Percentiles rank a stretch among this genome's conserved stretches.
Evolutionary conservation across 2,113 vertebrate species (phyloP).

Genomic region (Epinephelus fuscoguttatus): DNA sequence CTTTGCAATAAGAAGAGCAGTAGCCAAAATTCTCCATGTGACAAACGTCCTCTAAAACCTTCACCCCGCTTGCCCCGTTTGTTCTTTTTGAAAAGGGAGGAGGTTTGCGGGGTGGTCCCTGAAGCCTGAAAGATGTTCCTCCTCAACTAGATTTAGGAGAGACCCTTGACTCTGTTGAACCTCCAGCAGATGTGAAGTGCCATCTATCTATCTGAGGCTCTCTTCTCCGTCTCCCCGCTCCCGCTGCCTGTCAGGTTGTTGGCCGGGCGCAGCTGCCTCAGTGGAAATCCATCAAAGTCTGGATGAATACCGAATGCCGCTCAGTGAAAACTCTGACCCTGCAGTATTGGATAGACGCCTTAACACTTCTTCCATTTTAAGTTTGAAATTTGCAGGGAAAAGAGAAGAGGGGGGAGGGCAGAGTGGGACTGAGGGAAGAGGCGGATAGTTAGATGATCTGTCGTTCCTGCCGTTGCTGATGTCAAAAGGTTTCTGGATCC

Average conservation of each 20-base stretch:
- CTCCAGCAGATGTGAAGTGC: conserved; percentile 80
- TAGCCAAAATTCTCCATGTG: conserved; percentile 60
- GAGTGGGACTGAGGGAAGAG: background rate
- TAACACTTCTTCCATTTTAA: conserved; percentile 53
- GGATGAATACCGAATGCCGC: conserved; percentile 68
- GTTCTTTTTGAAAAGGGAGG: conserved; percentile 69
- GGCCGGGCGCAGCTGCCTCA: conserved; percentile 76
- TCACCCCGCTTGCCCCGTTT: conserved; percentile 50
- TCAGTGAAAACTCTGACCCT: conserved; percentile 59
- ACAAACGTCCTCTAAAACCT: conserved; percentile 66
- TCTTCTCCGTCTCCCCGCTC: conserved; percentile 52
- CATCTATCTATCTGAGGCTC: conserved; percentile 74
- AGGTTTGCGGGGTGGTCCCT: conserved; percentile 70
- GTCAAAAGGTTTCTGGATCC: conserved; percentile 55
- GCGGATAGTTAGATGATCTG: conserved; percentile 41
- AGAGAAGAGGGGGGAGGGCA: background rate
- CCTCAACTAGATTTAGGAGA: conserved; percentile 79
- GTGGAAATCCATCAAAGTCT: conserved; percentile 76
- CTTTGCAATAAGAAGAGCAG: conserved; percentile 25
- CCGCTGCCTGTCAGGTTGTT: conserved; percentile 69
- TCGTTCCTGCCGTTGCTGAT: conserved; percentile 24
- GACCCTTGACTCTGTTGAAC: conserved; percentile 79
- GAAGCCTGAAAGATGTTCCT: conserved; percentile 78
- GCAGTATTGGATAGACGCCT: conserved; percentile 64
- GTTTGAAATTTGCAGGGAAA: conserved; percentile 40